Evolutionary conservation across 2,113 vertebrate genomes (phyloP).

Genomic region (Peromyscus maniculatus): DNA sequence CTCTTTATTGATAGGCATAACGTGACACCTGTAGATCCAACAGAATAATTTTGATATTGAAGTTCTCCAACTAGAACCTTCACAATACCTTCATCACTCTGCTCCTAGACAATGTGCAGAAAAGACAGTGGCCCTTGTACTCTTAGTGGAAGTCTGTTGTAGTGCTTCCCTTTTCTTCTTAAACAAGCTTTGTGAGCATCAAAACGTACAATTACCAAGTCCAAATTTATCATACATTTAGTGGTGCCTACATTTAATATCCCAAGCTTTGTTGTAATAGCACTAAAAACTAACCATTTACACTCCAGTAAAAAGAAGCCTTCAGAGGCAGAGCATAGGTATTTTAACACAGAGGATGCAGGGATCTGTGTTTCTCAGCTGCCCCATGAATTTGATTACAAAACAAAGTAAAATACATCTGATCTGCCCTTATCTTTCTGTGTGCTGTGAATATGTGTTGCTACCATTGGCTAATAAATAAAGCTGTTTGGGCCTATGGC

Average conservation of each 20-base stretch:
- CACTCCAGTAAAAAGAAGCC: background rate
- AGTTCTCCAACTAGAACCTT: background rate
- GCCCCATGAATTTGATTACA: background rate
- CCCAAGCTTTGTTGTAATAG: background rate
- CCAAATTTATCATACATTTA: background rate
- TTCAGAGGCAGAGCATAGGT: background rate
- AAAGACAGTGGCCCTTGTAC: background rate
- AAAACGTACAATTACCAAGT: background rate
- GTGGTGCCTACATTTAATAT: background rate
- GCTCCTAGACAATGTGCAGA: background rate
- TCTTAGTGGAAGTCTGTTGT: background rate
- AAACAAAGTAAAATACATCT: background rate
- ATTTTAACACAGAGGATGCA: background rate
- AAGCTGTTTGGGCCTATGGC: too few species aligned
- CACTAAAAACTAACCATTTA: background rate
- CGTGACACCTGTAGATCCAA: background rate
- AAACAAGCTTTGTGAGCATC: background rate
- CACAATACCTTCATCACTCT: background rate
- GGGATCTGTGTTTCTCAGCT: background rate
- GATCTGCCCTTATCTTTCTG: background rate
- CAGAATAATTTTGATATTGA: background rate
- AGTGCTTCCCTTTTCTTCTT: background rate
- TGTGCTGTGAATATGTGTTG: too few species aligned
- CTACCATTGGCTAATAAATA: too few species aligned
- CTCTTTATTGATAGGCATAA: background rate